Evolutionary conservation across 2,888 invertebrate species (phyloP).

Genomic region (Trachelus iudaicus): DNA sequence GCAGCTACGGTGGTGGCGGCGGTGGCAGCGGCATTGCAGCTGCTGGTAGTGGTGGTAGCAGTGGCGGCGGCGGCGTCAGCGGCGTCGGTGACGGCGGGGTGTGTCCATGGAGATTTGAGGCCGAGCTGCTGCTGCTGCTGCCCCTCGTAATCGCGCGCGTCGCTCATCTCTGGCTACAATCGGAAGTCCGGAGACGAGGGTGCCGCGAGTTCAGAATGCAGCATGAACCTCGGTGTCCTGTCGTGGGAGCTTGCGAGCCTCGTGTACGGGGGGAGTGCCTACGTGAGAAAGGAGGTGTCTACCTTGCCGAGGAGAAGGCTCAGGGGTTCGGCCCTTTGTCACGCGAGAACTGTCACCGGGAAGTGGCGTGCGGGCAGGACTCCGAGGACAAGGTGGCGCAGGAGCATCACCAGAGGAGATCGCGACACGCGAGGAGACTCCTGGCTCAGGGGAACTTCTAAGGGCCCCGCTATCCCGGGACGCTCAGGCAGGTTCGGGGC

Average conservation of each 20-base stretch:
- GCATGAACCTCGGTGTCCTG: conserved; percentile 63
- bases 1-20: conserved; percentile 8
- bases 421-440: conserved; percentile 21
- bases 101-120: conserved; percentile 35
- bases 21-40: conserved; percentile 12
- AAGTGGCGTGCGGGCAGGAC: conserved; percentile 1
- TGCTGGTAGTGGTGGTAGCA: conserved; percentile 10
- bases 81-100: conserved; percentile 19
- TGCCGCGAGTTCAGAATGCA: conserved; percentile 59
- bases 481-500: conserved; percentile 46
- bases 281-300: not conserved
- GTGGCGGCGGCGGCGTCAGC: conserved; percentile 16
- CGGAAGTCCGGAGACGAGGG: conserved; percentile 9
- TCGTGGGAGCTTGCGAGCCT: conserved; percentile 61
- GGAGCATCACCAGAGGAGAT: conserved; percentile 28
- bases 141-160: conserved; percentile 8
- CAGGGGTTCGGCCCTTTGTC: conserved; percentile 2
- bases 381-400: conserved; percentile 22
- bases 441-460: conserved; percentile 55
- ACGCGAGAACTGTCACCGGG: conserved; percentile 4
- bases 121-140: conserved; percentile 19
- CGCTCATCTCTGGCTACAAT: conserved; percentile 7
- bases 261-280: conserved; percentile 14
- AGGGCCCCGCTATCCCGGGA: conserved; percentile 52
- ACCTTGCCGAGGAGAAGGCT: conserved; percentile 3